Evolutionary conservation across 2,113 vertebrate species (phyloP), one percentile per base, ranked within the genome.

Genomic region (Petrocephalus zakoni): DNA sequence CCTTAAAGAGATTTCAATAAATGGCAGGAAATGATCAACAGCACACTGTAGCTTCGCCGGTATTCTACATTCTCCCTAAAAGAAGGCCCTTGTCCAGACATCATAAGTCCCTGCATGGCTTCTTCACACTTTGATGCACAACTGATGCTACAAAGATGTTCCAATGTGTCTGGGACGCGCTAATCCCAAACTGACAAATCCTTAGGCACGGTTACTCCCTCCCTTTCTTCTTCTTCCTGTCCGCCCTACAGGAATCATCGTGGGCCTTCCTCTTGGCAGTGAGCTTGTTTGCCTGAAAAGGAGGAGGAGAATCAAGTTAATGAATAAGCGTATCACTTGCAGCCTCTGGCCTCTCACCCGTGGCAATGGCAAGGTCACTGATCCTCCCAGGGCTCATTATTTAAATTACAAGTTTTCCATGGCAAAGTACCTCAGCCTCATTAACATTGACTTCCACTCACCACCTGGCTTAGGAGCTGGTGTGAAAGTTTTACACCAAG

Each of bases 191-290:
- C 83, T 52, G 51, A 34, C 1, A 56, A 56, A 52, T 86, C 51
- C n/a, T 34, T 29, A 9, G 1, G 4, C 11, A 37, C n/a, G 55
- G 25, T 49, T 86, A 55, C 34, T 78, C 72, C 17, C 34, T 2
- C 56, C 91, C 37, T 94, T 91, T 91, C 93, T 92, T 0, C 92
- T 95, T 97, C 92, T 97, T 99, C 90, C 96, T 97, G 92, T 97
- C 95, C 7, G 95, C 90, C 89, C 95, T 98, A 56, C 94, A 34
- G 0, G 95, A 93, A 0, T 96, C 95, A 0, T 99, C 98, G 0
- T 98, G 95, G 56, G 97, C 97, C 92, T 99, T 99, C 90, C 98
- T 97, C 94, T 99, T 99, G 0, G 96, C 96, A 0, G 97, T 94
- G 0, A 99, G 95, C 91, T 99, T 99, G 93, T 98, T 99, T 0